A percentile compares a stretch with the other conserved stretches of the same genome.
Conservation (phyloP, 1,140 invertebrate genomes). For the Scaptomyza pallida region DNA sequence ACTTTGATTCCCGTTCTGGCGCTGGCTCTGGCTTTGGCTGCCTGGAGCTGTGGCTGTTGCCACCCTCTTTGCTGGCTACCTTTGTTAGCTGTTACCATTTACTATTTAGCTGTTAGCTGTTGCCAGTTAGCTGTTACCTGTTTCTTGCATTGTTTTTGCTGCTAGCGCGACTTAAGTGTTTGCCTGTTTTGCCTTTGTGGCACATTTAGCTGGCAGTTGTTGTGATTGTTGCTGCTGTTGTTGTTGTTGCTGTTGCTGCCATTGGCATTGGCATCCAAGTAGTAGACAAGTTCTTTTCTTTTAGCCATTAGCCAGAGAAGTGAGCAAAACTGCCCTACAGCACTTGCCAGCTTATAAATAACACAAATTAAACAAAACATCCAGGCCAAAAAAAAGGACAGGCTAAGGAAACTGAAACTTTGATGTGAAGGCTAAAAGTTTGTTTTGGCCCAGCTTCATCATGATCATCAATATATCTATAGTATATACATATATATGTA, state of each 20-base stretch:
- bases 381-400: conserved; percentile 19
- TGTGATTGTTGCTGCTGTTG: conserved; percentile 27
- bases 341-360: conserved; percentile 74
- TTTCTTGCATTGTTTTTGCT: conserved; percentile 68
- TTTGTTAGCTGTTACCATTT: conserved; percentile 30
- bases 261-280: conserved; percentile 44
- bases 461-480: conserved; percentile 62
- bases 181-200: conserved; percentile 72
- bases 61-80: conserved; percentile 9
- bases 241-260: conserved; percentile 41
- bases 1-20: conserved; percentile 15
- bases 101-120: conserved; percentile 15
- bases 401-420: conserved; percentile 55
- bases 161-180: conserved; percentile 66
- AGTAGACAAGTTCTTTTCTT: conserved; percentile 54
- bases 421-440: conserved; percentile 48
- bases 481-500: conserved; percentile 10
- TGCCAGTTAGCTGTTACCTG: conserved; percentile 8
- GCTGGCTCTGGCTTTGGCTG: background rate
- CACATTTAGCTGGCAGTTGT: conserved; percentile 70
- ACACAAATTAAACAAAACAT: conserved; percentile 74
- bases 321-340: conserved; percentile 51
- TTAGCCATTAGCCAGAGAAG: conserved; percentile 41
- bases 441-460: conserved; percentile 57
- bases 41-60: background rate